These are phyloP conservation scores for Micrasema minimum DNA, from an alignment of 1,140 invertebrate genomes.

Conservation along the genomic window DNA sequence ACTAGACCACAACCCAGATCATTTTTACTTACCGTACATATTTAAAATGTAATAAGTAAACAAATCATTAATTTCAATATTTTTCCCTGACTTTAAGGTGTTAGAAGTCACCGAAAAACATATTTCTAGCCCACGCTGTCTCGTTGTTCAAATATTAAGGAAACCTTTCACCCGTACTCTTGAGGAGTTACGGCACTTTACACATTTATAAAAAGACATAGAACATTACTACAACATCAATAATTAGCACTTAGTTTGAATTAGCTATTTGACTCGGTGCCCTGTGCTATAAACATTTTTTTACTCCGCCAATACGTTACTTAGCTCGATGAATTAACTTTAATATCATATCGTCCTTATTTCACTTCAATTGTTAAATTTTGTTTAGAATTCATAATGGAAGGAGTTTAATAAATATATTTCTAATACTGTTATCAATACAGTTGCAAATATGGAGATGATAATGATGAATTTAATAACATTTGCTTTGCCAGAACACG, in stretches of 20 bases:
- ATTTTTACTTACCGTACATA: too few species aligned
- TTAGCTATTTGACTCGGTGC: background rate
- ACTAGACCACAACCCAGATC: too few species aligned
- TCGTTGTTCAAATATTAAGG: conserved; percentile 34
- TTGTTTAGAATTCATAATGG: conserved; percentile 1
- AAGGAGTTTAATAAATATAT: background rate
- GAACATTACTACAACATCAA: too few species aligned
- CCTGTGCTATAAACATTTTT: background rate
- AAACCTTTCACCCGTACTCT: conserved; percentile 13
- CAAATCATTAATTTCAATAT: too few species aligned
- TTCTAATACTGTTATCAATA: background rate
- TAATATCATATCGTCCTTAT: background rate
- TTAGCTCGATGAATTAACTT: conserved; percentile 20
- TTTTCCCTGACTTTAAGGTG: background rate
- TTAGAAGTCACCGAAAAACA: conserved; percentile 25
- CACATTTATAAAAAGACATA: conserved; percentile 5
- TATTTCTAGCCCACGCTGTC: conserved; percentile 13
- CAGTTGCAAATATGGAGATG: too few species aligned
- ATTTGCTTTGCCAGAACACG: too few species aligned
- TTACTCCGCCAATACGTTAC: background rate
- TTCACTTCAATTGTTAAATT: conserved; percentile 6
- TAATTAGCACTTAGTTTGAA: too few species aligned
- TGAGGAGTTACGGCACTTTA: background rate
- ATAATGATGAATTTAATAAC: too few species aligned
- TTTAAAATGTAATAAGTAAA: too few species aligned